phyloP scores from a whole-genome alignment of 2,797 vertebrate species.

The Lutjanus campechanus region DNA sequence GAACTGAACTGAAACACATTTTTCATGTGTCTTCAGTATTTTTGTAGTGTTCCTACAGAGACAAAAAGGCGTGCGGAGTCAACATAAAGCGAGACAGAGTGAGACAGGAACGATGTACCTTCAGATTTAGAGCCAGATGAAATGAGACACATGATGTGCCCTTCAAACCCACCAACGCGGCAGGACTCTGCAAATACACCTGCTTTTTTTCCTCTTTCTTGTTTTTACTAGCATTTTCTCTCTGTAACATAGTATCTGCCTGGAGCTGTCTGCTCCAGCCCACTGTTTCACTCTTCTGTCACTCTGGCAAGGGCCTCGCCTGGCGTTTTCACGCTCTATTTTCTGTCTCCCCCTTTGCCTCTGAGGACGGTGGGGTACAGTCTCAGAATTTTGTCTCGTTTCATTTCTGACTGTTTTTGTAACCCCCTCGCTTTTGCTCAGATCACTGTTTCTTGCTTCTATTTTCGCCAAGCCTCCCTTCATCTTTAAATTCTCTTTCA shows the following conservation, averaged over 20 bases:
- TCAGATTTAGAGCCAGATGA: conserved; percentile 67
- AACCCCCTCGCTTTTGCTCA: conserved; percentile 36
- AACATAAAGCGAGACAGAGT: conserved; percentile 51
- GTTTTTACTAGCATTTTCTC: conserved; percentile 59
- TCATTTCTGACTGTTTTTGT: conserved; percentile 53
- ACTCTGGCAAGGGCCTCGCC: conserved; percentile 45
- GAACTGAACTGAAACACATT: conserved; percentile 26
- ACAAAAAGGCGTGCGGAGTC: conserved; percentile 39
- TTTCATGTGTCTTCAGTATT: conserved; percentile 28
- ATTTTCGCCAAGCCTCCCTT: conserved; percentile 43
- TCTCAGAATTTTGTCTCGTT: conserved; percentile 34
- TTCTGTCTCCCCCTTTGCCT: conserved; percentile 57
- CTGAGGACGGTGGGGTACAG: conserved; percentile 37
- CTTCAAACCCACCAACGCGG: conserved; percentile 62
- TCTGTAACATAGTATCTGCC: conserved; percentile 59
- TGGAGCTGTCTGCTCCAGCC: conserved; percentile 66
- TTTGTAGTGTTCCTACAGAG: conserved; percentile 33
- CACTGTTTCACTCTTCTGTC: conserved; percentile 57
- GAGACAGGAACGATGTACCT: conserved; percentile 48
- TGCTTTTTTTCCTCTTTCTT: conserved; percentile 48
- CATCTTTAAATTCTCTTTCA: conserved; percentile 59
- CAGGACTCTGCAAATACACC: conserved; percentile 70
- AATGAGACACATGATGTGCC: conserved; percentile 66
- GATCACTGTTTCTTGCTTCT: conserved; percentile 43
- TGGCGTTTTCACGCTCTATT: conserved; percentile 69